phyloP scores from a whole-genome alignment of 2,113 vertebrate species.

The Alexandromys fortis region DNA sequence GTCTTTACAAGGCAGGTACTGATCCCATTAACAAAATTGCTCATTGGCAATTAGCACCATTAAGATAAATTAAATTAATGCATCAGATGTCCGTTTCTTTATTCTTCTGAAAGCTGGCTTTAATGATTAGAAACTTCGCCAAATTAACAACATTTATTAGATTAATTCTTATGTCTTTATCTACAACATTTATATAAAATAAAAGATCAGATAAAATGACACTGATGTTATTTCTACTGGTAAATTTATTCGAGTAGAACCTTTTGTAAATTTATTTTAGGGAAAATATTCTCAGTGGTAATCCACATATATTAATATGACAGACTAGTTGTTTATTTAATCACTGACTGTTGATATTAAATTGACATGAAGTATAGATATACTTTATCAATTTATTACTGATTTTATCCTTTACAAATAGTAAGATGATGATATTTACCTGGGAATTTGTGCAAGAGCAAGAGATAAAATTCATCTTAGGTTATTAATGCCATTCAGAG shows the following conservation, averaged over 20 bases:
- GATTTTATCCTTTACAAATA: slow-evolving; percentile 20
- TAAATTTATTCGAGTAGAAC: slow-evolving; percentile 55
- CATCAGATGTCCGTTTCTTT: slow-evolving; percentile 49
- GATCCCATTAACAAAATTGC: slow-evolving; percentile 73
- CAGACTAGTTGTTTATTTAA: slow-evolving; percentile 22
- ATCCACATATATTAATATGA: background rate
- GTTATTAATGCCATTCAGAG: slow-evolving; percentile 74
- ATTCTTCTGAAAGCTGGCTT: slow-evolving; percentile 34
- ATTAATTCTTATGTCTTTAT: slow-evolving; percentile 42
- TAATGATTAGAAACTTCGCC: slow-evolving; percentile 49
- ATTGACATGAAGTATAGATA: slow-evolving; percentile 33
- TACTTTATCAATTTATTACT: slow-evolving; percentile 59
- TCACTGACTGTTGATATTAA: slow-evolving; percentile 37
- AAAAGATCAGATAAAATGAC: background rate
- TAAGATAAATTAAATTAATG: slow-evolving; percentile 74
- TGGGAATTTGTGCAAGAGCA: slow-evolving; percentile 62
- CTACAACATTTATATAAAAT: slow-evolving; percentile 11
- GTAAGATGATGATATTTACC: slow-evolving; percentile 72
- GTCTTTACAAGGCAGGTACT: slow-evolving; percentile 64
- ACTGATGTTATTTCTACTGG: background rate
- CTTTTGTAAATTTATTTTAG: background rate
- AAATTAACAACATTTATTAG: slow-evolving; percentile 64
- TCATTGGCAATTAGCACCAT: slow-evolving; percentile 73
- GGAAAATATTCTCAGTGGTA: background rate
- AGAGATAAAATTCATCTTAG: slow-evolving; percentile 65